phyloP scores from a whole-genome alignment of 2,797 vertebrate species.

The Kryptopterus vitreolus region DNA sequence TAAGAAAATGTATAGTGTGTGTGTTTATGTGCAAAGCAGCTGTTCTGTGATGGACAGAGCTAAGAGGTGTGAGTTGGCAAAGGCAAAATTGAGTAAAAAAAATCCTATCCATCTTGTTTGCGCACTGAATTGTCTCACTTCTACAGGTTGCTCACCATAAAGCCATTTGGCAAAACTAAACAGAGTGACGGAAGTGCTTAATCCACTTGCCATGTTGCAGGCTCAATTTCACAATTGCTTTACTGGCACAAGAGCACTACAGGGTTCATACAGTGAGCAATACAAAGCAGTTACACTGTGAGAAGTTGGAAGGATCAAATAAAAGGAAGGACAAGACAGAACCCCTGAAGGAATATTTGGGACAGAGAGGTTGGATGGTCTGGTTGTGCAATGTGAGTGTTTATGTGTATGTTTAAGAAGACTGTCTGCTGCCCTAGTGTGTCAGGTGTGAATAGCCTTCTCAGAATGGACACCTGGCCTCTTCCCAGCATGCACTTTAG shows the following conservation, averaged over 20 bases:
- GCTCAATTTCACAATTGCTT: constrained; percentile 50
- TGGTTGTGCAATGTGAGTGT: not conserved
- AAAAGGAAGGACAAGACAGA: constrained; percentile 1
- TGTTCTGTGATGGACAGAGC: not conserved
- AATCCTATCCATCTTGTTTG: not conserved
- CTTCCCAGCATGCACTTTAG: constrained; percentile 50
- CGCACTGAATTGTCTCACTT: not conserved
- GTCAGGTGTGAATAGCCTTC: constrained; percentile 43
- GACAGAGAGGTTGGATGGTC: not conserved
- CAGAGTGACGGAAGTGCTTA: constrained; percentile 15
- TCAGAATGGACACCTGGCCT: constrained; percentile 46
- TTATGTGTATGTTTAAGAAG: not conserved
- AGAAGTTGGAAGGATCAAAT: not conserved
- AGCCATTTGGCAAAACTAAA: constrained; percentile 31
- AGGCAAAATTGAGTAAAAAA: not conserved
- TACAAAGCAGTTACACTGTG: constrained; percentile 8
- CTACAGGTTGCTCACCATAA: constrained; percentile 16
- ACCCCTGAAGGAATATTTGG: constrained; percentile 18
- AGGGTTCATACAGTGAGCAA: constrained; percentile 27
- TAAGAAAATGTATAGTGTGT: not conserved
- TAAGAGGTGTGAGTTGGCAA: constrained; percentile 2
- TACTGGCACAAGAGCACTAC: constrained; percentile 39
- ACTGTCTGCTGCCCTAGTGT: constrained; percentile 25
- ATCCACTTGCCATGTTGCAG: constrained; percentile 41
- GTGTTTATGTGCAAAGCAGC: not conserved